Evolutionary conservation across 2,113 vertebrate species (phyloP), one percentile per base, ranked within the genome.

Genomic region (Catagonus wagneri): DNA sequence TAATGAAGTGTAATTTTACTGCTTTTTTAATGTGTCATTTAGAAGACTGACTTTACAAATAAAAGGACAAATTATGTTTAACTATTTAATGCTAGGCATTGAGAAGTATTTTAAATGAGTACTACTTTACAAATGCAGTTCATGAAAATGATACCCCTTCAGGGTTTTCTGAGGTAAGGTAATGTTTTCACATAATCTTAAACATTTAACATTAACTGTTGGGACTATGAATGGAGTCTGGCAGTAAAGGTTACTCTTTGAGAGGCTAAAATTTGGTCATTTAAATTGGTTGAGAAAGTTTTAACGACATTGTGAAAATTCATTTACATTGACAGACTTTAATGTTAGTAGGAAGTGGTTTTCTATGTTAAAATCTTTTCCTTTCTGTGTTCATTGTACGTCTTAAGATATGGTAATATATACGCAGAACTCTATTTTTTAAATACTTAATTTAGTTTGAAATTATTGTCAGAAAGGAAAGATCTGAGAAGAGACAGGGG

Each of bases 361-460:
- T 98, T 95, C 65, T 96, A 72, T 96, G 90, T 94, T 96, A 93
- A 96, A 94, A 79, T 94, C 54, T 69, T 97, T 96, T 94, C 68
- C 60, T 80, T 89, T 76, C 72, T 96, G 32, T 96, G 85, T 96
- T 96, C 89, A 87, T 91, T 93, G 93, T 66, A 15, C 27, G 95
- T 93, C 60, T 95, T 79, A 97, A 97, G 27, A 95, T 96, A 96
- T 95, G 86, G 12, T 96, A 95, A 96, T 94, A 69, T 92, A 96
- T 76, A 93, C 44, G 78, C 20, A 95, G 50, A 94, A 60, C 32
- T 86, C 14, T 93, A 90, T 95, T 95, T 96, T 96, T 36, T 54
- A 95, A 96, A 92, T 72, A 96, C 83, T 94, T 95, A 83, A 90
- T 97, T 95, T 97, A 90, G 44, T 83, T 90, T 95, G 90, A 97